Evolutionary conservation across 2,888 invertebrate species (phyloP).

Genomic region (Melangyna quadrimaculata): DNA sequence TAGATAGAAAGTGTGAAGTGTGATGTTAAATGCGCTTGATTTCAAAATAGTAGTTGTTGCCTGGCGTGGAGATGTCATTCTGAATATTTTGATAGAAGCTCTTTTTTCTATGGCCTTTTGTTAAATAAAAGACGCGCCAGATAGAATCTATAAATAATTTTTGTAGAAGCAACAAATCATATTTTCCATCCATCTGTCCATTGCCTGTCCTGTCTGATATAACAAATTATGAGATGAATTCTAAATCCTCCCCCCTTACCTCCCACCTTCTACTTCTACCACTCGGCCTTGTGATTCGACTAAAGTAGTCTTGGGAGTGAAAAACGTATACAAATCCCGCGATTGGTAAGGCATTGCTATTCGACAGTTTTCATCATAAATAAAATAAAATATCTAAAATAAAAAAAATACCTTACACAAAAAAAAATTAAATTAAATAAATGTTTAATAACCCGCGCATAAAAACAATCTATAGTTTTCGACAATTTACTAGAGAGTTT

Average conservation of each 20-base stretch:
- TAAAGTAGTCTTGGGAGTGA: constrained; percentile 29
- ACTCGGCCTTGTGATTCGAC: constrained; percentile 1
- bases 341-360: not conserved
- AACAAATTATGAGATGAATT: constrained; percentile 66
- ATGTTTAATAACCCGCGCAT: no score
- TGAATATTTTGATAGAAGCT: constrained; percentile 57
- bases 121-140: not conserved
- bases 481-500: no score
- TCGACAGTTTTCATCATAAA: not conserved
- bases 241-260: not conserved
- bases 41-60: constrained; percentile 47
- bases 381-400: not conserved
- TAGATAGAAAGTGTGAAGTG: not conserved
- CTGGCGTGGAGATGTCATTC: constrained; percentile 51
- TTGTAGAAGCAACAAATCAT: constrained; percentile 67
- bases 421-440: no score
- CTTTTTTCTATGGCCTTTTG: constrained; percentile 59
- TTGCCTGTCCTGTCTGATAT: constrained; percentile 69
- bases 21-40: constrained; percentile 15
- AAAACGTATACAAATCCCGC: not conserved
- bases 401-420: not conserved
- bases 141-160: constrained; percentile 50
- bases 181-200: constrained; percentile 66
- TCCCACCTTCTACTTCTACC: not conserved
- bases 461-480: no score